Evolutionary conservation across 2,113 vertebrate genomes (phyloP), one percentile per base, ranked within the genome.

Genomic region (Hucho hucho): DNA sequence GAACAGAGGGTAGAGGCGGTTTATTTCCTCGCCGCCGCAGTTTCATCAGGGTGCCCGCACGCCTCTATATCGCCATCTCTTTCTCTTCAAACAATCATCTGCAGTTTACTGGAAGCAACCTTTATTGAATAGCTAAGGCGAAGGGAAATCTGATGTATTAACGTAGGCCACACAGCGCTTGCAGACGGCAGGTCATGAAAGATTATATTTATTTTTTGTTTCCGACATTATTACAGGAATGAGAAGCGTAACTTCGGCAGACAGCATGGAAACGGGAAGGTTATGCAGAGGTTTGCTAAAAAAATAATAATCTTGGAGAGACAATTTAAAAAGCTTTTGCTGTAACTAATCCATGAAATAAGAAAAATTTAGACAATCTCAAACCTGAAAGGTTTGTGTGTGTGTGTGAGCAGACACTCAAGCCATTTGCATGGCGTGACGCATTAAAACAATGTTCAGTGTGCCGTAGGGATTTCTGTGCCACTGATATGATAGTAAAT

Each of bases 261-360:
- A 32, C 32, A 32, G 32, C 32, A 32, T 71, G 47, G 78, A 78
- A 78, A 75, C 32, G 1, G 58, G 77, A 80, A 86, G 81, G 84
- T 79, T 87, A 76, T 25, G 71, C 29, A 79, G 75, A 84, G 79
- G 75, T 83, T 84, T 18, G 16, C 28, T 58, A 32, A 1, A 4
- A 83, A 87, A 84, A 83, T n/a, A 0, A n/a, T 80, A 80, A 78
- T 46, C 29, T 29, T 4, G 29, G 29, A 5, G 25, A 22, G 25
- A 37, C 70, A 58, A 72, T 83, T 87, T 86, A 68, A 75, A 84
- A 83, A 85, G 68, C 75, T 66, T 64, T 69, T 79, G 72, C 79
- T 87, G 81, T 82, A 74, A 78, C 83, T 81, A 89, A 89, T 86
- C 84, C 79, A 84, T 76, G 76, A 87, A 87, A 89, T 85, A 78